These are phyloP conservation scores for Anas bernieri DNA, from an alignment of 2,797 vertebrate genomes.

Conservation along the genomic window DNA sequence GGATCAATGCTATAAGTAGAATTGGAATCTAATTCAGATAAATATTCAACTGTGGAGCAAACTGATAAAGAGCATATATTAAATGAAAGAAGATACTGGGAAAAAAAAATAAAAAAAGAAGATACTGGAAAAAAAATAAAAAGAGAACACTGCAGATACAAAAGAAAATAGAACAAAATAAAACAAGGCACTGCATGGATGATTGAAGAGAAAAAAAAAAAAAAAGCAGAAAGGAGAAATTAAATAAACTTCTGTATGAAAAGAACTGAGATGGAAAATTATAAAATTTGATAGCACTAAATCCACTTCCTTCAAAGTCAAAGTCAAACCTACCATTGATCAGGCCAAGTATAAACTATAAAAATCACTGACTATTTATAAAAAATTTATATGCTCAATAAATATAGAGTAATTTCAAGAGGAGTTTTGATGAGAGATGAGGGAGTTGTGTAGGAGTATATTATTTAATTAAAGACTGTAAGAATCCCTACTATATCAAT, in stretches of 20 bases:
- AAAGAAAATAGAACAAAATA: not conserved
- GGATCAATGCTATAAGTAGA: not conserved
- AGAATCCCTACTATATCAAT: not conserved
- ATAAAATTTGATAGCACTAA: not conserved
- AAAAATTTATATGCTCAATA: not conserved
- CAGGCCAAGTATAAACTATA: not conserved
- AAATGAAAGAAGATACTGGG: not conserved
- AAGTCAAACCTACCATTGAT: not conserved
- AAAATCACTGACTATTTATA: not conserved
- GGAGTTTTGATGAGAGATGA: not conserved
- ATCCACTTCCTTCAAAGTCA: not conserved
- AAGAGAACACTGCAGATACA: fast-evolving
- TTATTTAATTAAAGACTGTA: slow-evolving; percentile 26
- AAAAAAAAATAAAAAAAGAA: not conserved
- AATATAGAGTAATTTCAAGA: not conserved
- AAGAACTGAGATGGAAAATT: not conserved
- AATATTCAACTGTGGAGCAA: not conserved
- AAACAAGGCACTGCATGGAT: not conserved
- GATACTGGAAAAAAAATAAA: not conserved
- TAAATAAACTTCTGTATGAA: not conserved
- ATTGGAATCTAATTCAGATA: slow-evolving; percentile 1
- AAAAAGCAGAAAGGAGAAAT: not conserved
- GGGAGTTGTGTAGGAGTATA: not conserved
- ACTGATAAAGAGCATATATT: not conserved
- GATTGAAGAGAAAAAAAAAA: not conserved